Conservation (phyloP, 2,888 invertebrate species). For the Ornithoptera alexandrae region DNA sequence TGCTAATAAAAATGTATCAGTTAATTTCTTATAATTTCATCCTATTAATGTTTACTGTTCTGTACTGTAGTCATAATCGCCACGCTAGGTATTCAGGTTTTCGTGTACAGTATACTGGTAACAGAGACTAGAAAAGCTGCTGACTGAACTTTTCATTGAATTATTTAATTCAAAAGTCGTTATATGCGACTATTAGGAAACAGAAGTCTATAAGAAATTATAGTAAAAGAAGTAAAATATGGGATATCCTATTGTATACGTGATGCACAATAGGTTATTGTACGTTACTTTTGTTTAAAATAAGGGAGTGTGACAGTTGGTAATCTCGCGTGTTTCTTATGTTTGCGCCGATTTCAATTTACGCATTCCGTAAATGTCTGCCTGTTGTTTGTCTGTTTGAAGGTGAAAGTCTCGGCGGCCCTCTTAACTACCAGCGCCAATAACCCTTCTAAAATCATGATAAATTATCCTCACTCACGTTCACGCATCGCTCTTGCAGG, state of each 20-base stretch:
- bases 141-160: too few species aligned
- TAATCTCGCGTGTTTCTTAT: neutral
- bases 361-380: slow-evolving; percentile 11
- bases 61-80: too few species aligned
- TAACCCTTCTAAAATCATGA: slow-evolving; percentile 77
- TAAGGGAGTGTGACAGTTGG: neutral
- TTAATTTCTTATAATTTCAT: too few species aligned
- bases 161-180: too few species aligned
- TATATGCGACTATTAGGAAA: too few species aligned
- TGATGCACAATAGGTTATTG: neutral
- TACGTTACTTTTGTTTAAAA: neutral
- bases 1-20: too few species aligned
- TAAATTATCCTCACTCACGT: slow-evolving; percentile 78
- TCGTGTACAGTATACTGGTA: too few species aligned
- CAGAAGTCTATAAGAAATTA: too few species aligned
- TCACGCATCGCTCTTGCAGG: slow-evolving; percentile 54
- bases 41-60: too few species aligned
- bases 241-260: neutral
- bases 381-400: slow-evolving; percentile 4
- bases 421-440: slow-evolving; percentile 64
- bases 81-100: too few species aligned
- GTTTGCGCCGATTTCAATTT: slow-evolving; percentile 16
- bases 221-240: neutral
- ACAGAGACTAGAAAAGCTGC: too few species aligned
- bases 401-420: slow-evolving; percentile 44